Conservation (phyloP, 35 echinoderm and acorn worm species). For the Patiria miniata region DNA sequence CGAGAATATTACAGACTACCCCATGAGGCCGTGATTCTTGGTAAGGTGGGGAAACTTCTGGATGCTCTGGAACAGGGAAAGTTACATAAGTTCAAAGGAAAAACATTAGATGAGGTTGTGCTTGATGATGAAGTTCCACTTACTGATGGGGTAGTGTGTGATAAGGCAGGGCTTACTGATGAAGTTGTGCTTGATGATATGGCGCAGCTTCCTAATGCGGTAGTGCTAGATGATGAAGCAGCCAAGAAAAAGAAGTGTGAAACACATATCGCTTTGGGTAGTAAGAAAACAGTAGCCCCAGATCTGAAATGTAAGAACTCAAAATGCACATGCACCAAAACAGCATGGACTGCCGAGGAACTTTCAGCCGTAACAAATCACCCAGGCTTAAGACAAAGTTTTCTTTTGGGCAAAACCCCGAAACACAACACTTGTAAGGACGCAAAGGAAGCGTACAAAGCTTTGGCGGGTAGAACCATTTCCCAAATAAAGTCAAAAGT, state of each 20-base stretch:
- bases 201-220: not conserved
- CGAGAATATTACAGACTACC: constrained; percentile 73
- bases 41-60: constrained; percentile 66
- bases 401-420: constrained; percentile 12
- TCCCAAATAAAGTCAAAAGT: constrained; percentile 25
- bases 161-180: not conserved
- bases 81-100: constrained; percentile 47
- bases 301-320: not conserved
- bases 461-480: not conserved
- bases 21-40: constrained; percentile 41
- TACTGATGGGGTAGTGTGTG: not conserved
- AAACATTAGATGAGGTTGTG: constrained; percentile 43
- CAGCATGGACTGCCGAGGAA: constrained; percentile 5
- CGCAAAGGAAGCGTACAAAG: not conserved
- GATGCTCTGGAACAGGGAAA: constrained; percentile 33
- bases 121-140: not conserved
- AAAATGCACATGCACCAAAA: not conserved
- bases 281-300: not conserved
- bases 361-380: not conserved
- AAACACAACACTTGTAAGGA: not conserved
- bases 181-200: not conserved
- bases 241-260: not conserved
- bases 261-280: not conserved
- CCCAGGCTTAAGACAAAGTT: not conserved
- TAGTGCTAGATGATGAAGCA: not conserved